Percentiles rank a stretch among this genome's conserved stretches.
These are phyloP conservation scores for Paracentrotus lividus DNA, from an alignment of 53 echinoderm and acorn worm species.

Conservation along the genomic window DNA sequence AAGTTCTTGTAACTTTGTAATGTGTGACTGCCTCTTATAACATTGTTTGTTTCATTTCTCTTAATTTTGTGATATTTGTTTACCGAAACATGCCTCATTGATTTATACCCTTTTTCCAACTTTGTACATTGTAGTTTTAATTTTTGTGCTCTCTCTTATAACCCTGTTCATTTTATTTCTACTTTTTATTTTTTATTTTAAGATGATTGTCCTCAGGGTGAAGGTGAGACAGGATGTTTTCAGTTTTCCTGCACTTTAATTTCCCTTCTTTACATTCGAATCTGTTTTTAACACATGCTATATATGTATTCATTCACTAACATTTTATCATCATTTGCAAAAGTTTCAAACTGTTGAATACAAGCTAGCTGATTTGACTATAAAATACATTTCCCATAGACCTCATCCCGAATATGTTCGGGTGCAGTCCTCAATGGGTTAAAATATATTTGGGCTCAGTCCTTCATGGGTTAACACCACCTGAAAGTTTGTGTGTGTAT, in stretches of 20 bases:
- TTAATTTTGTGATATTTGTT: background rate
- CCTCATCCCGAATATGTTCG: too few relatives aligned
- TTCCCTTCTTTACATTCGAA: background rate
- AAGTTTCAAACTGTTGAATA: too few relatives aligned
- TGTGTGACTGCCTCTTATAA: background rate
- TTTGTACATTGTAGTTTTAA: too few relatives aligned
- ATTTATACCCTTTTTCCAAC: background rate
- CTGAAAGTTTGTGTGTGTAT: too few relatives aligned
- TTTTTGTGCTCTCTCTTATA: background rate
- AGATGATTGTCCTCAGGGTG: constrained; percentile 7
- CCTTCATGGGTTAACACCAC: too few relatives aligned
- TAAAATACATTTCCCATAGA: too few relatives aligned
- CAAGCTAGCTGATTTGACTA: too few relatives aligned
- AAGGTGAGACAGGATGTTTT: constrained; percentile 25
- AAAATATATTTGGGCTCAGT: too few relatives aligned
- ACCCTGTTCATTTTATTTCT: background rate
- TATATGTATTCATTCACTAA: background rate
- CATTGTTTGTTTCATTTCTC: background rate
- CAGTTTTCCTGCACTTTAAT: background rate
- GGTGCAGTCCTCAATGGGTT: too few relatives aligned
- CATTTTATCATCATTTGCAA: too few relatives aligned
- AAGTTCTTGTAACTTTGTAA: background rate
- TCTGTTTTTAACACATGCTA: background rate
- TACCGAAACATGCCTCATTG: background rate
- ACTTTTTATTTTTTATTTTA: constrained; percentile 28